phyloP scores from a whole-genome alignment of 1,140 invertebrate genomes.

The Trichonephila inaurata region DNA sequence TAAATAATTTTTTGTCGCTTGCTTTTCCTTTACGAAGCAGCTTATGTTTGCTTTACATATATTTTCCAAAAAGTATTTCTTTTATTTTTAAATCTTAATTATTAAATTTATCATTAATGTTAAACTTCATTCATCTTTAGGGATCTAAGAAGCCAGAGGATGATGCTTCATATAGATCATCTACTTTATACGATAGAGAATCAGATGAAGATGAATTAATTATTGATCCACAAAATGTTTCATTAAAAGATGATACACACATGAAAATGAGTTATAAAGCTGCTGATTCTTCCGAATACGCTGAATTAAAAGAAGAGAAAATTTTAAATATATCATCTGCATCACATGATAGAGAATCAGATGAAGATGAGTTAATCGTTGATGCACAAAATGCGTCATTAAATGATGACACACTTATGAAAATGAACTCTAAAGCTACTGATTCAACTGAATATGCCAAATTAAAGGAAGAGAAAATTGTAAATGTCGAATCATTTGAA shows the following conservation, averaged over 20 bases:
- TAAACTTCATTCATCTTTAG: slow-evolving; percentile 64
- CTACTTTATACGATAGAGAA: neutral
- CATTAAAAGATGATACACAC: neutral
- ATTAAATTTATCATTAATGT: neutral
- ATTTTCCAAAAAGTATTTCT: neutral
- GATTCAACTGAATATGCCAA: neutral
- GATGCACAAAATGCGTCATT: neutral
- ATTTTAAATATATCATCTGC: neutral
- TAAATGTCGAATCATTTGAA: neutral
- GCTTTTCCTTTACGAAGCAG: neutral
- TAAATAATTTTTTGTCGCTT: neutral
- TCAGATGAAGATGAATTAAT: slow-evolving; percentile 12
- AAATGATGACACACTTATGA: neutral
- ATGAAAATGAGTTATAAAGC: neutral
- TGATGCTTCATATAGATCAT: slow-evolving; percentile 30
- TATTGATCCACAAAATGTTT: neutral
- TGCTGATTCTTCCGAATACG: neutral
- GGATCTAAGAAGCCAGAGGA: slow-evolving; percentile 36
- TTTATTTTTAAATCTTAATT: neutral
- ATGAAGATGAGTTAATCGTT: slow-evolving; percentile 14
- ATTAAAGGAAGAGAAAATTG: neutral
- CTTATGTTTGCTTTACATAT: neutral
- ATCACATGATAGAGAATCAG: neutral
- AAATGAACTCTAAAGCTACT: neutral
- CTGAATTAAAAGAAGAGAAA: neutral